Base-by-base conservation (phyloP, 2,797 vertebrate species). In the Pelobates cultripes region DNA sequence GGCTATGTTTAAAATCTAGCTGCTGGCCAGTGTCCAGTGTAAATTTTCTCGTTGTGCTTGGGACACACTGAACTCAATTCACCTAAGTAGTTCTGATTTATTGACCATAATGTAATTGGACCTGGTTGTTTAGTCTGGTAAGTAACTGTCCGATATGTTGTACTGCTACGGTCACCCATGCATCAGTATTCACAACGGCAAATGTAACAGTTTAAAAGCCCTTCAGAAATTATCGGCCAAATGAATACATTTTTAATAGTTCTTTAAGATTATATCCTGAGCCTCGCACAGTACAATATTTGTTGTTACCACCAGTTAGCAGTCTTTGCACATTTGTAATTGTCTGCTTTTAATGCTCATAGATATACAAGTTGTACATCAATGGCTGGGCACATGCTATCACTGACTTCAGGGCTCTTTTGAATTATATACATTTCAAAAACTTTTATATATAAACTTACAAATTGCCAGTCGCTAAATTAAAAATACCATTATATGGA, bases 1-100 rank as follows among this genome's bases (percentile, higher is more conserved):
- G 64, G 47, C 53, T 63, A 61, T 57, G 81, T 63, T 83, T 45
- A 74, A 78, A 78, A 73, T 78, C 44, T 60, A 61, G 53, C 69
- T 74, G 63, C 63, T 83, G 81, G 81, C 75, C 45, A 47, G 42
- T 68, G 60, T 53, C 81, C 81, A 83, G 75, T 64, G 43, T 64
- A 42, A 47, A 77, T 70, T 83, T 51, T 69, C 70, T 70, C 73
- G 67, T 73, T 67, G 73, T 78, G 63, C 76, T 78, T 78, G 51
- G 68, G 75, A 78, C 70, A 70, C 67, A 83, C 63, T 79, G 69
- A 79, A 79, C 77, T 78, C 70, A 78, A 83, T 83, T 78, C 61
- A 78, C 70, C 75, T 68, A 82, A 78, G 75, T 83, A 83, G 68
- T 71, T 82, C 57, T 83, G 70, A 74, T 83, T 78, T 83, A 83